These are phyloP conservation scores for Trididemnum nubilum DNA, from an alignment of 23 tunicate species.

Conservation along the genomic window DNA sequence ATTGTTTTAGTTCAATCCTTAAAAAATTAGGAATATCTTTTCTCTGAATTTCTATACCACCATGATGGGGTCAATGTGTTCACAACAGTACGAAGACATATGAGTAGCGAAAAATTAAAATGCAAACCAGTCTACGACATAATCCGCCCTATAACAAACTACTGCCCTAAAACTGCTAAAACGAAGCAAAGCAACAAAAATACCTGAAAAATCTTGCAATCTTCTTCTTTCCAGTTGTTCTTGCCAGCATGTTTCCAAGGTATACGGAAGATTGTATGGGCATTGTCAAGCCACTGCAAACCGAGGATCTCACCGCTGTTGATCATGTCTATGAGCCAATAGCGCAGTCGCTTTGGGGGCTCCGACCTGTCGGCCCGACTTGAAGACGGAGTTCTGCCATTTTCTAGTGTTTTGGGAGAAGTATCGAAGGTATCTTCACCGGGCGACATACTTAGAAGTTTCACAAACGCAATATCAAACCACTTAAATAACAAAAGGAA, in stretches of 20 bases:
- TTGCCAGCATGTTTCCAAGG: slow-evolving; percentile 99
- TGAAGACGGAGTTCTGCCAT: neutral
- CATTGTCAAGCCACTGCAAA: slow-evolving; percentile 70
- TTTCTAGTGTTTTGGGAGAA: neutral
- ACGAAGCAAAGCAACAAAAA: too few relatives aligned
- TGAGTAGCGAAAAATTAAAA: too few relatives aligned
- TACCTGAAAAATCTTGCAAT: slow-evolving; percentile 90
- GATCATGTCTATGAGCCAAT: slow-evolving; percentile 94
- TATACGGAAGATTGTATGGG: slow-evolving; percentile 74
- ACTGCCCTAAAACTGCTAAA: too few relatives aligned
- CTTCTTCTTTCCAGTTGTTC: slow-evolving; percentile 86
- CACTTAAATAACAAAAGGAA: too few relatives aligned
- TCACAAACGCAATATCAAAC: too few relatives aligned
- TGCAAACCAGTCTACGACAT: too few relatives aligned
- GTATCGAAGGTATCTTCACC: neutral
- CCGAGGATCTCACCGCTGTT: slow-evolving; percentile 84
- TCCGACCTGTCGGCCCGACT: slow-evolving; percentile 39
- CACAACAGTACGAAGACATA: too few relatives aligned
- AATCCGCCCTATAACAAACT: too few relatives aligned
- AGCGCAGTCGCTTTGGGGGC: slow-evolving; percentile 77
- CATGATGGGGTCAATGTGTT: too few relatives aligned
- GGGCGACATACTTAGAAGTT: neutral
- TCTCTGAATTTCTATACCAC: too few relatives aligned
- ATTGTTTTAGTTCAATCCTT: too few relatives aligned
- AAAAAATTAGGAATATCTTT: too few relatives aligned